Conservation (phyloP, 2,797 vertebrate genomes). For the Arnoldichthys spilopterus region DNA sequence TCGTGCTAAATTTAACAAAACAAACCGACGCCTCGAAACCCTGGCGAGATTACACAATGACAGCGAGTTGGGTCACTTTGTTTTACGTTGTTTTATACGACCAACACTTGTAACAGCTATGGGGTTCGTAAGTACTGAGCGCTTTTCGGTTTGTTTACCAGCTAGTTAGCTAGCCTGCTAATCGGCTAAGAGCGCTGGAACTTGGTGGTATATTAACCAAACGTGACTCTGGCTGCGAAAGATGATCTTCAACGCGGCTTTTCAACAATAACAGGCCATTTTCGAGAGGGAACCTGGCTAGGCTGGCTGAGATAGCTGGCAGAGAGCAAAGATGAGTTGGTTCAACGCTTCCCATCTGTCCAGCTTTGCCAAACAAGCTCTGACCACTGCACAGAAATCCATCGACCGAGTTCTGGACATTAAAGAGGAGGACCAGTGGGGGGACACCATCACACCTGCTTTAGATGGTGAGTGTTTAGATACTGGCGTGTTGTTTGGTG, state of each 20-base stretch:
- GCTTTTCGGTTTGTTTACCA: slow-evolving; percentile 50
- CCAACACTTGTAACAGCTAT: not conserved
- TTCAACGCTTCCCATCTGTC: slow-evolving; percentile 96
- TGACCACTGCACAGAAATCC: slow-evolving; percentile 96
- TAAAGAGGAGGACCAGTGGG: slow-evolving; percentile 92
- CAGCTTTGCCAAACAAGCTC: slow-evolving; percentile 96
- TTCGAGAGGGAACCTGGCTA: not conserved
- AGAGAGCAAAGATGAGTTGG: slow-evolving; percentile 87
- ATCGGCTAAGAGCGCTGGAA: slow-evolving; percentile 13
- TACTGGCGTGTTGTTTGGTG: not conserved
- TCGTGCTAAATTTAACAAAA: slow-evolving; percentile 40
- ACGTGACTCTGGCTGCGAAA: not conserved
- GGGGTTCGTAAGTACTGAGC: not conserved
- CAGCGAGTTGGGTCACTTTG: not conserved
- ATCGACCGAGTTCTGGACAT: slow-evolving; percentile 98
- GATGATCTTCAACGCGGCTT: not conserved
- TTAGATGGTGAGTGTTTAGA: slow-evolving; percentile 79
- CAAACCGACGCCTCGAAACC: slow-evolving; percentile 14
- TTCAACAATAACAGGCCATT: not conserved
- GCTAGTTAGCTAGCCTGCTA: slow-evolving; percentile 42
- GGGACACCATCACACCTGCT: slow-evolving; percentile 77
- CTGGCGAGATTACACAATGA: not conserved
- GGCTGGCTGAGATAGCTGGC: not conserved
- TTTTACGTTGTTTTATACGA: not conserved
- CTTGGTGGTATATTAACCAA: slow-evolving; percentile 23